A percentile compares a stretch with the other conserved stretches of the same genome.
Conservation (phyloP, 2,797 vertebrate species). For the Notolepis coatsorum region DNA sequence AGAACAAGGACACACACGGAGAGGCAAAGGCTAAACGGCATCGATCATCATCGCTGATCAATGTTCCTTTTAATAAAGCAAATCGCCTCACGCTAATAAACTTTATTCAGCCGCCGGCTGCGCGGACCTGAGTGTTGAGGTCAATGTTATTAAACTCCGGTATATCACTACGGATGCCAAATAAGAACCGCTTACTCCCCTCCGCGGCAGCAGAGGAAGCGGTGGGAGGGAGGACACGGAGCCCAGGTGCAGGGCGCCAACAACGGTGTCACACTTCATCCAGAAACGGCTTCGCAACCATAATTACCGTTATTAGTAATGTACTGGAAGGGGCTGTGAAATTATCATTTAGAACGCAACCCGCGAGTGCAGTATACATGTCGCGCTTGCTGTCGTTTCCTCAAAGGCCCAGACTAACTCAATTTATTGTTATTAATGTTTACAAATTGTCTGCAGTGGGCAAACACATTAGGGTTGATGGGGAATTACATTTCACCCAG, state of each 20-base stretch:
- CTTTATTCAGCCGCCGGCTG: conserved; percentile 13
- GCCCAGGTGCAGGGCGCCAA: conserved; percentile 65
- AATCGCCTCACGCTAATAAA: conserved; percentile 14
- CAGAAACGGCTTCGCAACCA: conserved; percentile 59
- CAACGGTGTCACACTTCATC: conserved; percentile 66
- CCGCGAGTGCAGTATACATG: conserved; percentile 69
- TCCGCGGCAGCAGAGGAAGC: conserved; percentile 46
- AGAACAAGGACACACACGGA: conserved; percentile 31
- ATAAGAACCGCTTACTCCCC: conserved; percentile 43
- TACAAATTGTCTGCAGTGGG: conserved; percentile 76
- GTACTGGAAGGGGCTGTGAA: conserved; percentile 75
- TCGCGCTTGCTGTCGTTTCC: conserved; percentile 52
- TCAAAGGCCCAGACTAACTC: conserved; percentile 76
- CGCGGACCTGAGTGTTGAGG: conserved; percentile 18
- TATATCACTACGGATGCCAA: conserved; percentile 26
- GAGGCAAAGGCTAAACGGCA: conserved; percentile 1
- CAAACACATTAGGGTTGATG: conserved; percentile 80
- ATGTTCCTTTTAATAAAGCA: conserved; percentile 14
- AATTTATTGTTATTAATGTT: conserved; percentile 85
- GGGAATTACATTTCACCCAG: conserved; percentile 79
- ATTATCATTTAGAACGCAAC: conserved; percentile 77
- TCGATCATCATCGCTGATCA: conserved; percentile 25
- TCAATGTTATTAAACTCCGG: conserved; percentile 20
- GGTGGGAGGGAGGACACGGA: conserved; percentile 51
- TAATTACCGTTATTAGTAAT: conserved; percentile 79